Conservation (phyloP, 2,888 invertebrate genomes). For the Volucella bombylans region DNA sequence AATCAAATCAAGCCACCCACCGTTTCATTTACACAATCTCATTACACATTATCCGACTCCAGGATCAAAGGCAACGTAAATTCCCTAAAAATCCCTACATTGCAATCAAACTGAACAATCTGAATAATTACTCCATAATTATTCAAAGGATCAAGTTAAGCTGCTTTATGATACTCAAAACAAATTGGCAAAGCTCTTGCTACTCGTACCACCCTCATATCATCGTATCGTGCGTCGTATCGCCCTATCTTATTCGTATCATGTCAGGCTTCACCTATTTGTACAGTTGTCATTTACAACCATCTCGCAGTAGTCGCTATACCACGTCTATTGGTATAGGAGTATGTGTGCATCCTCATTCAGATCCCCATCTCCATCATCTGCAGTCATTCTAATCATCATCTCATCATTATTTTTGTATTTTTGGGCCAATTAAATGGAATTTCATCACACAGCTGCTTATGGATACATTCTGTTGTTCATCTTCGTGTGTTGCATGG, state of each 20-base stretch:
- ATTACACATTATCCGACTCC: not conserved
- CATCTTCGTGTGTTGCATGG: slow-evolving; percentile 18
- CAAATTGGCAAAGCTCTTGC: slow-evolving; percentile 62
- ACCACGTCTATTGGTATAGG: too few species aligned
- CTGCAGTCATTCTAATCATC: slow-evolving; percentile 41
- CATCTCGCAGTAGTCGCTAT: too few species aligned
- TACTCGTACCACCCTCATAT: not conserved
- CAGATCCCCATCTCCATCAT: not conserved
- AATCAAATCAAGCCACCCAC: not conserved
- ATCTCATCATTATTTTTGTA: slow-evolving; percentile 64
- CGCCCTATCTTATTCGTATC: not conserved
- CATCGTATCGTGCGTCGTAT: not conserved
- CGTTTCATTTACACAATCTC: slow-evolving; percentile 17
- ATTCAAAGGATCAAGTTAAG: slow-evolving; percentile 69
- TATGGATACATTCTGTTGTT: not conserved
- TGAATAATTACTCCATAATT: slow-evolving; percentile 71
- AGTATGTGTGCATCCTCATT: not conserved
- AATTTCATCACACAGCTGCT: slow-evolving; percentile 41
- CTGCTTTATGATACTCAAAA: slow-evolving; percentile 60
- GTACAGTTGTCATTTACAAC: too few species aligned
- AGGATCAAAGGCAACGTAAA: slow-evolving; percentile 27
- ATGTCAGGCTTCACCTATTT: not conserved
- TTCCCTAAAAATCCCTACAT: slow-evolving; percentile 40
- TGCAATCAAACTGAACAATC: slow-evolving; percentile 67
- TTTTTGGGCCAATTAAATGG: slow-evolving; percentile 56